These are phyloP conservation scores for Alentia gelatinosa DNA, from an alignment of 2,888 invertebrate species.

Conservation along the genomic window DNA sequence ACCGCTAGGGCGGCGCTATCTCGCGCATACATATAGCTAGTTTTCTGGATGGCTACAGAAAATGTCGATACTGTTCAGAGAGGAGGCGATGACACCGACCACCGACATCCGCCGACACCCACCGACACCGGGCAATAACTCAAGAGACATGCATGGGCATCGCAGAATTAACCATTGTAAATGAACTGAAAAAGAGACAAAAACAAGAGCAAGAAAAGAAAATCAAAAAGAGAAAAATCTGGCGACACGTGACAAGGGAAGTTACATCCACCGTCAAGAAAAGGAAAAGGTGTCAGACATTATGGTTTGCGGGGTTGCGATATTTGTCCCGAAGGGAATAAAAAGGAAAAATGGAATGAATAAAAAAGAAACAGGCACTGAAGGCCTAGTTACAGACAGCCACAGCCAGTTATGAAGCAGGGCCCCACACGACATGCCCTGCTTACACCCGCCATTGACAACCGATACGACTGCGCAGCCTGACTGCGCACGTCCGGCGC, in stretches of 20 bases:
- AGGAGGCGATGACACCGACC: too few relatives aligned
- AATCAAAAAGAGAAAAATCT: neutral
- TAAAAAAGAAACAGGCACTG: neutral
- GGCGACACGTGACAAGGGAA: neutral
- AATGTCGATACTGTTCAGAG: constrained; percentile 36
- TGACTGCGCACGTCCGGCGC: neutral
- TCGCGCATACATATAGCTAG: constrained; percentile 39
- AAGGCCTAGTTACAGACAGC: neutral
- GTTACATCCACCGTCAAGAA: neutral
- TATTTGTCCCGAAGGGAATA: too few relatives aligned
- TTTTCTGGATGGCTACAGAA: constrained; percentile 26
- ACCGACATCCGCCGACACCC: too few relatives aligned
- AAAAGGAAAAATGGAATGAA: too few relatives aligned
- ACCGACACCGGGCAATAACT: too few relatives aligned
- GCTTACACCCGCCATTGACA: neutral
- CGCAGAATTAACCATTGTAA: neutral
- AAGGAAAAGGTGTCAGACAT: neutral
- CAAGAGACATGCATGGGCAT: neutral
- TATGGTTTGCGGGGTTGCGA: too few relatives aligned
- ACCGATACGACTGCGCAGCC: neutral
- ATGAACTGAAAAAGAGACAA: neutral
- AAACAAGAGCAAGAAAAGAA: neutral
- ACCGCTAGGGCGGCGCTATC: neutral
- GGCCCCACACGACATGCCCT: neutral
- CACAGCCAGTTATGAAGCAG: neutral